Evolutionary conservation across 2,113 vertebrate genomes (phyloP).

Genomic region (Seriola aureovittata): DNA sequence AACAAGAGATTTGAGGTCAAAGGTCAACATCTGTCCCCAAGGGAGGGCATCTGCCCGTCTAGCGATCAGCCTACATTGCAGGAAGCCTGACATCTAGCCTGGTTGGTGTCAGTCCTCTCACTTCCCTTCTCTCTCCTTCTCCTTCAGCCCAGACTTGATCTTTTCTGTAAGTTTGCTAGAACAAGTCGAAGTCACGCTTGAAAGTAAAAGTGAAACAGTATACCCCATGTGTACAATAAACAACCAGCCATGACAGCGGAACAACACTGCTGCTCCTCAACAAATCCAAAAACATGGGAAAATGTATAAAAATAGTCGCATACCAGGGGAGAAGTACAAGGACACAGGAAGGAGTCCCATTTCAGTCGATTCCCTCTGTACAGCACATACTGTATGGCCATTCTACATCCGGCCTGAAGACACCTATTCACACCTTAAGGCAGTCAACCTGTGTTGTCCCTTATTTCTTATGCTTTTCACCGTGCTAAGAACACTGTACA

Average conservation of each 20-base stretch:
- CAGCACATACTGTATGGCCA: too few relatives aligned
- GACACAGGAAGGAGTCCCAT: too few relatives aligned
- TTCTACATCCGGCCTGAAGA: too few relatives aligned
- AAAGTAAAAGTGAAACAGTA: neutral
- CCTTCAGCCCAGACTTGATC: neutral
- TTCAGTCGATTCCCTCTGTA: too few relatives aligned
- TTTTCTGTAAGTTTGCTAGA: neutral
- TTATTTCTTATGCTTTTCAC: too few relatives aligned
- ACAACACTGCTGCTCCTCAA: neutral
- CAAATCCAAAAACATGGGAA: neutral
- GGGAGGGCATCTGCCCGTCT: slow-evolving; percentile 16
- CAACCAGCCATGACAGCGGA: neutral
- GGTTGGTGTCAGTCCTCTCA: neutral
- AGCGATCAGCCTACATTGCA: neutral
- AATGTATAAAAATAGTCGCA: neutral
- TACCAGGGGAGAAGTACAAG: too few relatives aligned
- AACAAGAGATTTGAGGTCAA: slow-evolving; percentile 34
- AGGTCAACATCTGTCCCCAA: slow-evolving; percentile 47
- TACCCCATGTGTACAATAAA: neutral
- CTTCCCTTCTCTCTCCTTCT: neutral
- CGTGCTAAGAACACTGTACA: too few relatives aligned
- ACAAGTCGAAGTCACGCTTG: neutral
- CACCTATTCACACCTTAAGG: too few relatives aligned
- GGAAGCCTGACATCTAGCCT: slow-evolving; percentile 9
- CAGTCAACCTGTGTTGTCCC: too few relatives aligned